phyloP scores from a whole-genome alignment of 2,888 invertebrate genomes.

The Mesorhabditis sp. region DNA sequence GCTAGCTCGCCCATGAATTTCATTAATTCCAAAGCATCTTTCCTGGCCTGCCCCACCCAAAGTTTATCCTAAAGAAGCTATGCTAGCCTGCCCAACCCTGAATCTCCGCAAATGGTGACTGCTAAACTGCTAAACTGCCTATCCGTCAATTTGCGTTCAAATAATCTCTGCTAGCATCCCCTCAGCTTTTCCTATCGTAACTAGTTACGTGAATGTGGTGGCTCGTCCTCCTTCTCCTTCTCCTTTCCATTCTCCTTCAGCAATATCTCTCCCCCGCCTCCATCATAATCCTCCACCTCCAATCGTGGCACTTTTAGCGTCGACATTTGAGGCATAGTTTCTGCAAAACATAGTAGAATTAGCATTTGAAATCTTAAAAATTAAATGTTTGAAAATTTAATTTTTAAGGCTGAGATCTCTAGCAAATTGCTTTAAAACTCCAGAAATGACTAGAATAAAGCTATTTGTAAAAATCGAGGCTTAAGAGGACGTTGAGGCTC shows the following conservation, averaged over 20 bases:
- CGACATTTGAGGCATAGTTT: not conserved
- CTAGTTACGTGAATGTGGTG: not conserved
- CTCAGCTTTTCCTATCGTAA: not conserved
- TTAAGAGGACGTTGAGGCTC: not conserved
- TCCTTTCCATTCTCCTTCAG: slow-evolving; percentile 1
- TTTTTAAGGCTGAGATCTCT: no score
- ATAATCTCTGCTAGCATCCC: no score
- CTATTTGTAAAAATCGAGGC: not conserved
- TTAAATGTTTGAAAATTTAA: no score
- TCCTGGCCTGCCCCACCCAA: not conserved
- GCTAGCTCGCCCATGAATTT: no score
- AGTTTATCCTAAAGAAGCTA: no score
- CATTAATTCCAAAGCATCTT: not conserved
- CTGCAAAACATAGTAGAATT: not conserved
- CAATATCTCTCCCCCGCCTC: not conserved
- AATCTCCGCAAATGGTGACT: no score
- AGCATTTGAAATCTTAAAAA: not conserved
- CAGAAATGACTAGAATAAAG: no score
- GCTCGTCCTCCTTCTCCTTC: not conserved
- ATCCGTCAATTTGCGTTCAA: no score
- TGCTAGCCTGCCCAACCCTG: no score
- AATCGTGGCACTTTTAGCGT: not conserved
- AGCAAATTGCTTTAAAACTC: no score
- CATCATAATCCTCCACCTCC: not conserved
- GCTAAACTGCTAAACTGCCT: no score